Evolutionary conservation across 2,113 vertebrate genomes (phyloP).

Genomic region (Hippocampus comes): DNA sequence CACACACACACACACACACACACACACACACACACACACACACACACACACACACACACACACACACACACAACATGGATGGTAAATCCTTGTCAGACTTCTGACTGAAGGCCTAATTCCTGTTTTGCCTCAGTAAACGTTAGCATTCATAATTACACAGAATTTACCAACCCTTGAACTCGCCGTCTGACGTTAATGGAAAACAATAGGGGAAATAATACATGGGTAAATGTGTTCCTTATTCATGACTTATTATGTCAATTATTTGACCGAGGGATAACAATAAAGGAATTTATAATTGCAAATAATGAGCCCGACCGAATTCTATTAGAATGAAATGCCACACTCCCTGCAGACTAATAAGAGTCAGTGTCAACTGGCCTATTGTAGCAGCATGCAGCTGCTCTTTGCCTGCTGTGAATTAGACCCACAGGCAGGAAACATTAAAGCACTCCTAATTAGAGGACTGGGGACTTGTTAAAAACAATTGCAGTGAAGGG

Average conservation of each 20-base stretch:
- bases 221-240: constrained; percentile 39
- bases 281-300: constrained; percentile 59
- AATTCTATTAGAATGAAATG: constrained; percentile 59
- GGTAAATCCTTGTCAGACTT: constrained; percentile 54
- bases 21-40: not conserved
- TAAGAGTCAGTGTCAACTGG: constrained; percentile 47
- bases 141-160: constrained; percentile 57
- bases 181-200: constrained; percentile 65
- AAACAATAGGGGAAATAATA: constrained; percentile 63
- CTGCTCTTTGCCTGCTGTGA: constrained; percentile 54
- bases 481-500: constrained; percentile 60
- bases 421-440: constrained; percentile 49
- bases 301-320: constrained; percentile 48
- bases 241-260: constrained; percentile 53
- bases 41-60: not conserved
- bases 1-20: not conserved
- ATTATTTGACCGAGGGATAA: constrained; percentile 51
- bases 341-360: constrained; percentile 54
- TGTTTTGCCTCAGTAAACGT: constrained; percentile 55
- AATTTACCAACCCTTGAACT: constrained; percentile 58
- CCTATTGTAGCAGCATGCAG: constrained; percentile 48
- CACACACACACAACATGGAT: constrained; percentile 12
- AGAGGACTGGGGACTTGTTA: constrained; percentile 59
- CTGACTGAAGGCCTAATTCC: constrained; percentile 48
- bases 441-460: constrained; percentile 57